Evolutionary conservation across 2,113 vertebrate species (phyloP).

Genomic region (Melanocharis versteri): DNA sequence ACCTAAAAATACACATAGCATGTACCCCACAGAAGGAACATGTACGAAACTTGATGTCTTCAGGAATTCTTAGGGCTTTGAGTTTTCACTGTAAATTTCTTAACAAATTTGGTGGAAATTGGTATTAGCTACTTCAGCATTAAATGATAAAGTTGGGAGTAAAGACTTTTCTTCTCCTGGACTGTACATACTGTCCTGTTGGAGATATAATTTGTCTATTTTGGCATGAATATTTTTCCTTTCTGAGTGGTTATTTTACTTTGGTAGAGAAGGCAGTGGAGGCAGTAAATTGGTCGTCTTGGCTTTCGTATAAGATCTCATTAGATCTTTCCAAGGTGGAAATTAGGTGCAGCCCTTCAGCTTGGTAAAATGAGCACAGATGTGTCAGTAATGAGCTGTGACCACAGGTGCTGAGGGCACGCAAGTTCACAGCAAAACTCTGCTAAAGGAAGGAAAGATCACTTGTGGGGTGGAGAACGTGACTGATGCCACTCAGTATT

Average conservation of each 20-base stretch:
- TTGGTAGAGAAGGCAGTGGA: background rate
- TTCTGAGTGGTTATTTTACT: background rate
- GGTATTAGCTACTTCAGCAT: background rate
- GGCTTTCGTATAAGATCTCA: background rate
- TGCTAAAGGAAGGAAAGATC: background rate
- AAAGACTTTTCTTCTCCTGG: background rate
- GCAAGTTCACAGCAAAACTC: background rate
- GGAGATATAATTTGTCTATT: background rate
- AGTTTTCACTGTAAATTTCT: background rate
- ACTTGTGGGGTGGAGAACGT: background rate
- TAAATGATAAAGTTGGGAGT: background rate
- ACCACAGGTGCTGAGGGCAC: background rate
- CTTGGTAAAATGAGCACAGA: background rate
- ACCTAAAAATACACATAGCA: background rate
- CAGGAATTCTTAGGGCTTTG: background rate
- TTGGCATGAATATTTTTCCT: background rate
- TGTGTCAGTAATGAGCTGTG: background rate
- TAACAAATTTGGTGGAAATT: background rate
- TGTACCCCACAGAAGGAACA: background rate
- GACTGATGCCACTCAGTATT: background rate
- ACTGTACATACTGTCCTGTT: background rate
- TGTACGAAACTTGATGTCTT: background rate
- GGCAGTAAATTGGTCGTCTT: background rate
- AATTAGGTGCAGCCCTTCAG: background rate
- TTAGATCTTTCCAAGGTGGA: background rate